phyloP scores from a whole-genome alignment of 2,888 invertebrate species.

The Fabriciana adippe region DNA sequence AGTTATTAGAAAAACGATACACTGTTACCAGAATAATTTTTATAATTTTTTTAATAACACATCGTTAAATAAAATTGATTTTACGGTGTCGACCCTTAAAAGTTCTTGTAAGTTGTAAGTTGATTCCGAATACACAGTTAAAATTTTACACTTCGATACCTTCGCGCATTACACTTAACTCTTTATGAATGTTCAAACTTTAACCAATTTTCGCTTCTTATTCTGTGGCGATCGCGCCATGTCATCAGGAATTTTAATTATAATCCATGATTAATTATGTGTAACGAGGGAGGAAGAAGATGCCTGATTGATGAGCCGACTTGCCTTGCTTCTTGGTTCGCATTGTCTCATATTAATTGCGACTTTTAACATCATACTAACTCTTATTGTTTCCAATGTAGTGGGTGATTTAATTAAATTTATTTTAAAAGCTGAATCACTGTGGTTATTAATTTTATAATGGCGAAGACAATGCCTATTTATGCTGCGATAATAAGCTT shows the following conservation, averaged over 20 bases:
- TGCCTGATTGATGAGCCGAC: constrained; percentile 76
- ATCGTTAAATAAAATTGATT: not conserved
- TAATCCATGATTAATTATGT: constrained; percentile 79
- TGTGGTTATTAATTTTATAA: constrained; percentile 74
- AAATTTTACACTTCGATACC: constrained; percentile 18
- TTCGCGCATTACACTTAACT: constrained; percentile 25
- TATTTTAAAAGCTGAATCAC: constrained; percentile 70
- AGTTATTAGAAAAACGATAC: constrained; percentile 24
- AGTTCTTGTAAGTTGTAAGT: constrained; percentile 18
- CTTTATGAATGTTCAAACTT: constrained; percentile 27
- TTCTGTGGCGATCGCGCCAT: constrained; percentile 61
- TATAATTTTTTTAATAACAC: not conserved
- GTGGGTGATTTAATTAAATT: constrained; percentile 72
- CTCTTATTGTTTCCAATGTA: constrained; percentile 68
- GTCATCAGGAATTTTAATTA: constrained; percentile 81
- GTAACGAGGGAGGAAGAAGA: constrained; percentile 59
- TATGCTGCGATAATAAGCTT: constrained; percentile 49
- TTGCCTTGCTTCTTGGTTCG: constrained; percentile 52
- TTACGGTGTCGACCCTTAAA: constrained; percentile 7
- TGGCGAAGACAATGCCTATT: constrained; percentile 61
- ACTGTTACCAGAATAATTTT: not conserved
- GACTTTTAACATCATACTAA: constrained; percentile 73
- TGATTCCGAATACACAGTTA: constrained; percentile 11
- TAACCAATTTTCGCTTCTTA: constrained; percentile 33
- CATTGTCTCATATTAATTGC: constrained; percentile 77